Evolutionary conservation across 2,888 invertebrate species (phyloP), one percentile per base, ranked within the genome.

Genomic region (Agrotis puta): DNA sequence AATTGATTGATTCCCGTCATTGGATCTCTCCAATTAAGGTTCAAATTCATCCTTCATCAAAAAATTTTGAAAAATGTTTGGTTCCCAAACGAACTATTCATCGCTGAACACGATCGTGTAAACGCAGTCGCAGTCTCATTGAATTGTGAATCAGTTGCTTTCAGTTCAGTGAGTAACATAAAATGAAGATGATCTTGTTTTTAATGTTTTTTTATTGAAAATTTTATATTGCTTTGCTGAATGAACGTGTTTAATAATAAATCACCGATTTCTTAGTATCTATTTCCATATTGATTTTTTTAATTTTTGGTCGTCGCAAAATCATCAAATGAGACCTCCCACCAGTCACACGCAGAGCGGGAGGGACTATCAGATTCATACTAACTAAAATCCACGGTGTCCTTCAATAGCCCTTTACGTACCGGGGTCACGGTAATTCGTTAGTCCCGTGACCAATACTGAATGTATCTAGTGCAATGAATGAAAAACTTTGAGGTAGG

Each of bases 31-130:
- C 71, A 83, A 84, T 84, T 69, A 81, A 47, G 53, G 18, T 45
- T 43, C 64, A 58, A 69, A 81, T 77, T 82, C 81, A 64, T 63
- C n/a, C 47, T 65, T 48, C 62, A 74, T 63, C 57, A 63, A 63
- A 76, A 82, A 77, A 68, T 43, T 71, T 65, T 63, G 67, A 64
- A 77, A 83, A 81, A 59, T 70, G 69, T 81, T 81, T 84, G 82
- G 47, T 45, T 59, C 39, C 51, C 39, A 67, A 82, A 81, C 69
- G 81, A 81, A 74, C 74, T 77, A 84, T 84, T 81, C 81, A 81
- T 54, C 11, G 24, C 22, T 16, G 20, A 67, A 65, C 61, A 33
- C 64, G 2, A 67, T 63, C 69, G 54, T 61, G 59, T 45, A 67
- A 71, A 72, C 45, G 64, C 64, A 56, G 70, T 70, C 20, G 57